Conservation (phyloP, 2,113 vertebrate genomes). For the Lepus americanus region DNA sequence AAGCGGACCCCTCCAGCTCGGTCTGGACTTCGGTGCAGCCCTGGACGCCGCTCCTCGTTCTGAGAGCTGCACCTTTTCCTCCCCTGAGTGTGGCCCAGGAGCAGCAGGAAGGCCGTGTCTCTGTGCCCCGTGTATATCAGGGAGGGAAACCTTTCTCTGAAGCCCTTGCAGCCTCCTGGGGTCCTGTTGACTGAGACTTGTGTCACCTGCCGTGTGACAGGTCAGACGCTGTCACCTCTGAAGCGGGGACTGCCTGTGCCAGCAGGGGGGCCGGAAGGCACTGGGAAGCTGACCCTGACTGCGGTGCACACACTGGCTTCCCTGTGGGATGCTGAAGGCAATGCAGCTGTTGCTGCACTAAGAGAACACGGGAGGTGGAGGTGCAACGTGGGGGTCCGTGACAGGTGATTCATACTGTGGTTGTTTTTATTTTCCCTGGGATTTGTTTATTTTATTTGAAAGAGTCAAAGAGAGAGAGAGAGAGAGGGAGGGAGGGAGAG, state of each 20-base stretch:
- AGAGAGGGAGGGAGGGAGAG: no score
- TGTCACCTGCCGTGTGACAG: background rate
- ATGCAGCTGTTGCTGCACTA: background rate
- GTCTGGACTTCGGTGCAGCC: background rate
- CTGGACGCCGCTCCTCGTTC: background rate
- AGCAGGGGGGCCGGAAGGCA: background rate
- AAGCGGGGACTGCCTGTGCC: background rate
- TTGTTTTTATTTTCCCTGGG: no score
- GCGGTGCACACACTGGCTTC: background rate
- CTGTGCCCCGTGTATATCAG: background rate
- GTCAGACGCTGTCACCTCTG: background rate
- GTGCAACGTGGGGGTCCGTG: background rate
- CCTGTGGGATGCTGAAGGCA: background rate
- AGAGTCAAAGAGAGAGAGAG: no score
- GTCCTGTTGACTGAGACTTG: background rate
- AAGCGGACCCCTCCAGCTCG: background rate
- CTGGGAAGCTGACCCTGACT: background rate
- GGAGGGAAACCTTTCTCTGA: background rate
- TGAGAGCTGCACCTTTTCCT: background rate
- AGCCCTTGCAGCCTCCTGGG: background rate
- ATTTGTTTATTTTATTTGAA: no score
- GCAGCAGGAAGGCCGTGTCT: background rate
- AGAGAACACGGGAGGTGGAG: background rate
- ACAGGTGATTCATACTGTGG: background rate
- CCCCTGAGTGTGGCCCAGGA: background rate